phyloP scores from a whole-genome alignment of 2,888 invertebrate genomes.

The Volucella bombylans region DNA sequence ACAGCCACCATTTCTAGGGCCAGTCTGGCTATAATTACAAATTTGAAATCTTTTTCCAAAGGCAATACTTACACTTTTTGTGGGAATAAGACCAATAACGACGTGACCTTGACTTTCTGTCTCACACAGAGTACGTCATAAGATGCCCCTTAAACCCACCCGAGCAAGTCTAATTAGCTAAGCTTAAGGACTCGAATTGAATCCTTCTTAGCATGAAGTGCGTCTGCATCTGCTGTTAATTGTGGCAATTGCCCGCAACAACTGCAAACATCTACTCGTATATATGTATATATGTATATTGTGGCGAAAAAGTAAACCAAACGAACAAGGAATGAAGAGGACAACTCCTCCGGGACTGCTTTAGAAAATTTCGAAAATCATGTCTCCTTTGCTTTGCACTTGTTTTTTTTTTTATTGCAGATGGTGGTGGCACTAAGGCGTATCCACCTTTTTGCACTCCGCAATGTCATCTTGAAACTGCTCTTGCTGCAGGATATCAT shows the following conservation, averaged over 20 bases:
- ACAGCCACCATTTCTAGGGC: too few relatives aligned
- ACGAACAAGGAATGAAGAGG: not conserved
- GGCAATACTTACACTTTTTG: too few relatives aligned
- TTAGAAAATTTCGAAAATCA: not conserved
- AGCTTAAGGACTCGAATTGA: conserved; percentile 3
- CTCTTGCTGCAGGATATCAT: conserved; percentile 4
- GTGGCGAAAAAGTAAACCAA: not conserved
- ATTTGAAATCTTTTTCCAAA: too few relatives aligned
- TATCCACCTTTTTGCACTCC: not conserved
- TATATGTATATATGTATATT: not conserved
- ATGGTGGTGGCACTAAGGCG: conserved; percentile 6
- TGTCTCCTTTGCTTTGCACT: not conserved
- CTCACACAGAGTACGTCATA: too few relatives aligned
- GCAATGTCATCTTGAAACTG: conserved; percentile 4
- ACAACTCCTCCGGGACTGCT: not conserved
- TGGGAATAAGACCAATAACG: too few relatives aligned
- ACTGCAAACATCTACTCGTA: not conserved
- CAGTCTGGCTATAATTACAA: too few relatives aligned
- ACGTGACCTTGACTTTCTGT: too few relatives aligned
- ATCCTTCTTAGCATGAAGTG: conserved; percentile 22
- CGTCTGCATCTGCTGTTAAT: conserved; percentile 15
- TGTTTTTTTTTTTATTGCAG: not conserved
- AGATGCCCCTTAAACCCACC: not conserved
- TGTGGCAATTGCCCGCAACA: not conserved
- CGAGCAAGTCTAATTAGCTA: conserved; percentile 10